phyloP scores from a whole-genome alignment of 64 coral and sea anemone species.

The Stichodactyla mertensii region DNA sequence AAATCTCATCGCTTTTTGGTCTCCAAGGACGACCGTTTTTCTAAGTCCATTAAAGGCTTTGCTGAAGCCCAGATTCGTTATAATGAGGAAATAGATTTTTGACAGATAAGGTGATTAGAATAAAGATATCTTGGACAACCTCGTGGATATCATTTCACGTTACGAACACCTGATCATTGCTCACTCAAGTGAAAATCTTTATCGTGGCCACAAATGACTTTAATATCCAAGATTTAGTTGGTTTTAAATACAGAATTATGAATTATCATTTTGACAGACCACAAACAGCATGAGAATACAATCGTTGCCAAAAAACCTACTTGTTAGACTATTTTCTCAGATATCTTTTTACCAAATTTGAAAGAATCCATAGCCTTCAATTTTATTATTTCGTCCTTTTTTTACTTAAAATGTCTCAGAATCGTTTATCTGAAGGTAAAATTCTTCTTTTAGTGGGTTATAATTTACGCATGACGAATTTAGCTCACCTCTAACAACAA shows the following conservation, averaged over 20 bases:
- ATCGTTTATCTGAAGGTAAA: not conserved
- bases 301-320: not conserved
- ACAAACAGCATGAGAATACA: not conserved
- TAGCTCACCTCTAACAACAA: not conserved
- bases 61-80: not conserved
- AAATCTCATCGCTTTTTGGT: not conserved
- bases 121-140: not conserved
- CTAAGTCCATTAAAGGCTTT: not conserved
- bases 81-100: not conserved
- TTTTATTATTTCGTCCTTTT: not conserved
- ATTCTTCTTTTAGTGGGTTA: not conserved
- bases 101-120: not conserved
- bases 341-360: too few relatives aligned
- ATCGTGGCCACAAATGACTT: too few relatives aligned
- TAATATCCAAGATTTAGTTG: not conserved
- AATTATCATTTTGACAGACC: not conserved
- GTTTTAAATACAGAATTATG: not conserved
- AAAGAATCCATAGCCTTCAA: not conserved
- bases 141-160: not conserved
- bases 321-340: too few relatives aligned
- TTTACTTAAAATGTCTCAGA: not conserved
- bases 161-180: not conserved
- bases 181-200: not conserved
- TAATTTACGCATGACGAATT: not conserved
- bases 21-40: not conserved